Evolutionary conservation across 64 coral and sea anemone genomes (phyloP).

Genomic region (Actinia tenebrosa): DNA sequence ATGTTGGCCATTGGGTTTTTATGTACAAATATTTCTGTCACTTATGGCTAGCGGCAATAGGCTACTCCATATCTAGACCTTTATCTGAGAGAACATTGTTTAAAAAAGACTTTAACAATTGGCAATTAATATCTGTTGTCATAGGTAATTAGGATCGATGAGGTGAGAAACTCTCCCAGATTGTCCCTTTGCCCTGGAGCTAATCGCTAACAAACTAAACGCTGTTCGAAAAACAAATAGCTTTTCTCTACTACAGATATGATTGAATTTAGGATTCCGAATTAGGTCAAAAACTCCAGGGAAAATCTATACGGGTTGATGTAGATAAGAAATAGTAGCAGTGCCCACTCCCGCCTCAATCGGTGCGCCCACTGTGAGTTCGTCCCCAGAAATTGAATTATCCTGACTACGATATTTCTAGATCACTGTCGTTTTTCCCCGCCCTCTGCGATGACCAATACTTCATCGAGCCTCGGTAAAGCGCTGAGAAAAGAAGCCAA

Average conservation of each 20-base stretch:
- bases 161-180: background rate
- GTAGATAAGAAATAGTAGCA: background rate
- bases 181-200: background rate
- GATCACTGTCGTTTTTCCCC: too few relatives aligned
- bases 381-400: background rate
- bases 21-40: background rate
- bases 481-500: too few relatives aligned
- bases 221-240: background rate
- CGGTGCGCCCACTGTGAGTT: background rate
- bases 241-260: background rate
- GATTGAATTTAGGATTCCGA: background rate
- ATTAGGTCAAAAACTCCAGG: background rate
- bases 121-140: background rate
- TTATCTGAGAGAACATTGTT: slow-evolving; percentile 5
- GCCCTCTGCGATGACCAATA: too few relatives aligned
- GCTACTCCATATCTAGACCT: background rate
- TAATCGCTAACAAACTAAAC: background rate
- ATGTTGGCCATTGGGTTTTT: background rate
- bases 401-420: background rate
- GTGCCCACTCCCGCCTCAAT: background rate
- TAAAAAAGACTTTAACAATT: background rate
- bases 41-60: background rate
- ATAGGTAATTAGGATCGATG: background rate
- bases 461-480: too few relatives aligned
- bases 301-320: background rate